These are phyloP conservation scores for Horisme vitalbata DNA, from an alignment of 2,888 invertebrate species.

Conservation along the genomic window DNA sequence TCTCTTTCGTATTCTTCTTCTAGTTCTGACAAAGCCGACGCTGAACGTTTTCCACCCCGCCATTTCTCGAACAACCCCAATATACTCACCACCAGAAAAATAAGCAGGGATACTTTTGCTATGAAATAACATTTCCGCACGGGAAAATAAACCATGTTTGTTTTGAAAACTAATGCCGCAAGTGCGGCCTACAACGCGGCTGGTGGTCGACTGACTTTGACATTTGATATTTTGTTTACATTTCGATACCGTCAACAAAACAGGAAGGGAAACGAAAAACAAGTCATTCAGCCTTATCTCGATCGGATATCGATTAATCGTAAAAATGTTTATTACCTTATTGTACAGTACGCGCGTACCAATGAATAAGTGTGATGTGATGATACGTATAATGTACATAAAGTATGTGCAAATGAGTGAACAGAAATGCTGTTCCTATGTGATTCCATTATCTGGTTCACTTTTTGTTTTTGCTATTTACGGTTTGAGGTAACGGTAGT, in stretches of 20 bases:
- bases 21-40: constrained; percentile 44
- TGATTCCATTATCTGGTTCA: too few species aligned
- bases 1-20: constrained; percentile 70
- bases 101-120: constrained; percentile 55
- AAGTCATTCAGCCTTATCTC: constrained; percentile 18
- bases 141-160: constrained; percentile 59
- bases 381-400: too few species aligned
- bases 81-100: constrained; percentile 60
- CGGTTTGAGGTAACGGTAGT: too few species aligned
- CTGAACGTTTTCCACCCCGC: constrained; percentile 65
- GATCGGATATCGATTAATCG: constrained; percentile 7
- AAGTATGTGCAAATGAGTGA: too few species aligned
- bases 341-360: too few species aligned
- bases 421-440: too few species aligned
- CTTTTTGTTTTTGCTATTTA: too few species aligned
- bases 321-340: too few species aligned
- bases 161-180: constrained; percentile 28
- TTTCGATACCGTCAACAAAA: constrained; percentile 63
- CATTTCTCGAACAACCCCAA: constrained; percentile 67
- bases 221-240: constrained; percentile 35
- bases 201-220: constrained; percentile 55
- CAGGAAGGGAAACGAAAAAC: constrained; percentile 83
- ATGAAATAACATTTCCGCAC: constrained; percentile 68
- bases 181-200: constrained; percentile 40
- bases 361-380: too few species aligned